Evolutionary conservation across 2,113 vertebrate species (phyloP).

Genomic region (Thunnus maccoyii): DNA sequence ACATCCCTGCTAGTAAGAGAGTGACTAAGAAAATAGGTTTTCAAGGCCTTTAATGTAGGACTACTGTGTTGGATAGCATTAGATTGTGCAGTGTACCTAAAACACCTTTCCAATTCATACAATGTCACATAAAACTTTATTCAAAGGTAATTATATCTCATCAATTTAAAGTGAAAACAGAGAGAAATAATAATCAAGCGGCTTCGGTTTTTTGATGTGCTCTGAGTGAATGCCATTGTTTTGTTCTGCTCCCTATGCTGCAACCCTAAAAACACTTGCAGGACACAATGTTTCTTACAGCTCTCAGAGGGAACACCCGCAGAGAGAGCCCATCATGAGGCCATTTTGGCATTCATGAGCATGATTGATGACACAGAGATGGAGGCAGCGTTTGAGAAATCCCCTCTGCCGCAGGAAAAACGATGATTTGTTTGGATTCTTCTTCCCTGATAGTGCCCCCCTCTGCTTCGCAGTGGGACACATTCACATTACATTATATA

Average conservation of each 20-base stretch:
- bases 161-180: constrained; percentile 42
- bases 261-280: constrained; percentile 53
- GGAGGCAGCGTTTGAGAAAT: constrained; percentile 70
- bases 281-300: constrained; percentile 74
- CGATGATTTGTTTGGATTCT: constrained; percentile 68
- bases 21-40: neutral
- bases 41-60: neutral
- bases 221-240: constrained; percentile 33
- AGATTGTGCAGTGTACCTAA: neutral
- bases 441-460: constrained; percentile 41
- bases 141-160: neutral
- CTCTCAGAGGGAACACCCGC: constrained; percentile 80
- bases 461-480: constrained; percentile 50
- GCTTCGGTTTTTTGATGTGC: constrained; percentile 9
- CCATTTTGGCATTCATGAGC: constrained; percentile 84
- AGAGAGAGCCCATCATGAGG: constrained; percentile 79
- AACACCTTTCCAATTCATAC: neutral
- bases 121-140: neutral
- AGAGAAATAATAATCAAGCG: constrained; percentile 58
- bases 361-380: constrained; percentile 82
- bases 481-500: constrained; percentile 52
- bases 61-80: neutral
- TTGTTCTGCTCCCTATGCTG: constrained; percentile 62
- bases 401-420: constrained; percentile 58
- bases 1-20: neutral